Base-by-base conservation (phyloP, 2,797 vertebrate species). In the Philypnodon macrostomus region DNA sequence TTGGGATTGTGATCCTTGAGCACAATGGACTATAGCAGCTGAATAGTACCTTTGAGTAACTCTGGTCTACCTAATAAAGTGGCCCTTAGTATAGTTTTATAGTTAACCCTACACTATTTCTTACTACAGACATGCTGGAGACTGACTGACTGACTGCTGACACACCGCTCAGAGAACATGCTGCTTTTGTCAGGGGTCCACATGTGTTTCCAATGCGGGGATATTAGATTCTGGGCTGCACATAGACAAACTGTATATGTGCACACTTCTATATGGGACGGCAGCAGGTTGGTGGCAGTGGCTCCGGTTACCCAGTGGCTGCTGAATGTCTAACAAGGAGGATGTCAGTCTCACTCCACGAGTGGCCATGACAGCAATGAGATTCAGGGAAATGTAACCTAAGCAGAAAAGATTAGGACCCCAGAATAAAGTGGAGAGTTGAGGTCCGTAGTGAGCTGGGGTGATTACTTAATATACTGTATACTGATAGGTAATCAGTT, bases 151-250 rank as follows among this genome's bases (percentile, higher is more conserved):
- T 63, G 69, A 62, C 74, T 77, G 77, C 77, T 81, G 78, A 85
- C 79, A 80, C 58, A 61, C 52, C 69, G 71, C 66, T 55, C 74
- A 77, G 75, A 58, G 78, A 85, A 78, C 80, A 81, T 70, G 70
- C 55, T 54, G 55, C 65, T 69, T 72, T 78, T 80, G 80, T 85
- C 79, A 79, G 71, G 82, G 68, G 58, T 72, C 52, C 80, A 83
- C 85, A 86, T 77, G 54, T 88, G 86, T 88, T 88, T 88, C 71
- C 71, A 88, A 86, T 88, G 79, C 56, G 50, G 60, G 38, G 54
- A 60, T 53, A 65, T 86, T 85, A 73, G 69, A 74, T 71, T 67
- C 71, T 76, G 41, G 35, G 55, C 69, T 60, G 40, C 70, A 75
- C 13, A 58, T 29, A 62, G 33, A 73, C 63, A 61, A 4, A 57